Evolutionary conservation across 1,140 invertebrate genomes (phyloP), one percentile per base, ranked within the genome.

Genomic region (Bombus ignitus): DNA sequence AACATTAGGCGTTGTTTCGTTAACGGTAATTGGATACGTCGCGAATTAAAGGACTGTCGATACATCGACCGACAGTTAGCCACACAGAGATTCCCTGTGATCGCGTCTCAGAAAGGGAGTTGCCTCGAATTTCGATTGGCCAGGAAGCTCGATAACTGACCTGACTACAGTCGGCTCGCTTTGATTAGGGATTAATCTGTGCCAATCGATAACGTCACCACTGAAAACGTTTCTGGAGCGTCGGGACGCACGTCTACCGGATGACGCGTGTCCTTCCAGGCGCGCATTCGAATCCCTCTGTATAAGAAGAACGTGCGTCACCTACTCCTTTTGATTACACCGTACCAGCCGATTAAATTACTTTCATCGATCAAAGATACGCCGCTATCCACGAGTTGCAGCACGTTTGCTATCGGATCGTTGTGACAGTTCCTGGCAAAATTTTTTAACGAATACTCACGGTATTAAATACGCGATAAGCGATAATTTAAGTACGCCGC

Each of bases 21-120:
- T 78, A 53, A 53, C 18, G 47, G 62, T 42, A 82, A 87, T 89
- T 85, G 83, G 71, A 85, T 76, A 76, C 87, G n/a, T 39, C 25
- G 44, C 73, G 57, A n/a, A 66, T 75, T 87, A 70, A 73, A 90
- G 89, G 88, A 89, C 62, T 32, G 78, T 87, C 68, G 22, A 74
- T 32, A 32, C 77, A 70, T 66, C 12, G 70, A 53, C 39, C 57
- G 18, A 39, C 59, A 44, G 75, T 57, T 70, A 39, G 18, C 81
- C 28, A 62, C 65, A 66, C 83, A 75, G 79, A 35, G 77, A 88
- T 82, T 53, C 68, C 39, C 68, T 62, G 76, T 73, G 42, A 68
- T 71, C 65, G 71, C 62, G 35, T 65, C 84, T 79, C 57, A 88
- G 79, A 76, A 68, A 70, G 66, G 79, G 80, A 71, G 57, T 18